A percentile compares a stretch with the other conserved stretches of the same genome.
Conservation (phyloP, 2,113 vertebrate genomes). For the Apteryx mantelli region DNA sequence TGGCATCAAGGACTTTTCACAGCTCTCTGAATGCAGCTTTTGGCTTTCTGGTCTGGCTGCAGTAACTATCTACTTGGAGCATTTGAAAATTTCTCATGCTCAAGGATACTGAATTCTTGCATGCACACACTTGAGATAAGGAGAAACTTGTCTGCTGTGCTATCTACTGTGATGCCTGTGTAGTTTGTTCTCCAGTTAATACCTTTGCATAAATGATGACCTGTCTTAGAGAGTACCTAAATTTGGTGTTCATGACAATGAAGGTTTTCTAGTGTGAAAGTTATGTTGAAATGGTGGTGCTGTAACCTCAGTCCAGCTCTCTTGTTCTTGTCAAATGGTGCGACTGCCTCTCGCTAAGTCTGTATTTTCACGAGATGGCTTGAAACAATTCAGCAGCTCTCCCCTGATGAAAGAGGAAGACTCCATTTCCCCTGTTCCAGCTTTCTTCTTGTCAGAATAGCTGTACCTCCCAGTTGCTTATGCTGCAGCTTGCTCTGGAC, state of each 20-base stretch:
- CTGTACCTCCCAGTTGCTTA: not conserved
- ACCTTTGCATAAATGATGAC: not conserved
- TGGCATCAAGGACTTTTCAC: not conserved
- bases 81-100: not conserved
- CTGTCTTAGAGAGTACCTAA: not conserved
- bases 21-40: not conserved
- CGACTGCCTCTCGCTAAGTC: not conserved
- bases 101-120: not conserved
- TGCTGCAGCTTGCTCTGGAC: not conserved
- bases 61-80: not conserved
- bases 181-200: not conserved
- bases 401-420: not conserved
- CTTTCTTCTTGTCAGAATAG: fast-evolving
- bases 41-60: not conserved
- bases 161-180: not conserved
- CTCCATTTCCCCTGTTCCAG: fast-evolving
- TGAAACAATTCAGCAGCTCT: not conserved
- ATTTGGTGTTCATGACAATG: not conserved
- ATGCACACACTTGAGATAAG: not conserved
- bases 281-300: not conserved
- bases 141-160: not conserved
- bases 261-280: not conserved
- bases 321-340: not conserved
- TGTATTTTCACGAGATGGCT: not conserved
- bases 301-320: not conserved